Conservation (phyloP, 2,113 vertebrate genomes). For the Eclectus roratus region DNA sequence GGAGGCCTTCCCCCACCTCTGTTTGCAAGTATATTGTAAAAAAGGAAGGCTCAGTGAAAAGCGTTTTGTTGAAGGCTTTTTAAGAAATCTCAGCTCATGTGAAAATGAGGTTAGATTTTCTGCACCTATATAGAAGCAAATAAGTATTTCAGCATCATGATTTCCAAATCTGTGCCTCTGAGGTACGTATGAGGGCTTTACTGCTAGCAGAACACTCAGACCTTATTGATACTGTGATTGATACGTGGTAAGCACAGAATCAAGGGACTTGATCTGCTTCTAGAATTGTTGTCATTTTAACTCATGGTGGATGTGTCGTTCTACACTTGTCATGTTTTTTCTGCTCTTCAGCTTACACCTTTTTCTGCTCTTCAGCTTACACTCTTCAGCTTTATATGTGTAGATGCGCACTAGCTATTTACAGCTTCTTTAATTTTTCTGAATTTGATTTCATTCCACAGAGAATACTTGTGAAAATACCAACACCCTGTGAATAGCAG, state of each 20-base stretch:
- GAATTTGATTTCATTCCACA: not conserved
- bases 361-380: not conserved
- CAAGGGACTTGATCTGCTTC: not conserved
- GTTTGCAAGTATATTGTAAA: not conserved
- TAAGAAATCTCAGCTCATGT: not conserved
- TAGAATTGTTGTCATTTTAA: slow-evolving; percentile 32
- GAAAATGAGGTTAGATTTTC: not conserved
- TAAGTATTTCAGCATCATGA: not conserved
- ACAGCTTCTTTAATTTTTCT: not conserved
- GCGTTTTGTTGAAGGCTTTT: not conserved
- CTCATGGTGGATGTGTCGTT: not conserved
- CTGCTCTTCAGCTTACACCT: not conserved
- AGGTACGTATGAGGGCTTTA: not conserved
- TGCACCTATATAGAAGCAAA: not conserved
- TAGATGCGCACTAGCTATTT: not conserved
- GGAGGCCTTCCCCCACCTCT: not conserved
- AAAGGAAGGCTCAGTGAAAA: not conserved
- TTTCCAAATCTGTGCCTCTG: not conserved
- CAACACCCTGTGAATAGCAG: not conserved
- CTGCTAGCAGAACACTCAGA: not conserved
- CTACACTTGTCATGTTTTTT: not conserved
- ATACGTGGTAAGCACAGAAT: not conserved
- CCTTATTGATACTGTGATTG: not conserved
- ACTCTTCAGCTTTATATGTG: not conserved
- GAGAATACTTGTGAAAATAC: not conserved